These are phyloP conservation scores for Yoshiicerus persimilis DNA, from an alignment of 1,140 invertebrate genomes.

Conservation along the genomic window DNA sequence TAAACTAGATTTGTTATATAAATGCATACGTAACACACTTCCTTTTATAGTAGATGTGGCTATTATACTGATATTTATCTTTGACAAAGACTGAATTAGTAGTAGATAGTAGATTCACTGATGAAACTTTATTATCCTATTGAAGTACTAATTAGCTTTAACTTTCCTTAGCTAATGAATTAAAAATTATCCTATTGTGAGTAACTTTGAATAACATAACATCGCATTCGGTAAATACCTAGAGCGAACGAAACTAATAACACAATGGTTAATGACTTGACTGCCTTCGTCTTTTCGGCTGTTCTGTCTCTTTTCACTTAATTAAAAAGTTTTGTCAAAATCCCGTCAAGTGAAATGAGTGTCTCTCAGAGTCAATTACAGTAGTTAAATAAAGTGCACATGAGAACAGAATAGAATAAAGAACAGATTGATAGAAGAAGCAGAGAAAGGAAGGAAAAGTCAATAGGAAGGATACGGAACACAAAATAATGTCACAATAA, in stretches of 20 bases:
- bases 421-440: background rate
- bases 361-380: background rate
- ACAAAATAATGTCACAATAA: constrained; percentile 21
- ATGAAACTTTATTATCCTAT: too few species aligned
- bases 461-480: background rate
- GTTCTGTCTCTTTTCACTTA: background rate
- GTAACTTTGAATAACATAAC: too few species aligned
- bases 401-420: background rate
- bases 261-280: constrained; percentile 1
- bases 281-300: constrained; percentile 13
- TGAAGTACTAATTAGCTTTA: too few species aligned
- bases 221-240: too few species aligned
- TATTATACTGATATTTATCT: too few species aligned
- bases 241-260: too few species aligned
- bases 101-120: too few species aligned
- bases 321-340: background rate
- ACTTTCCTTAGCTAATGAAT: background rate
- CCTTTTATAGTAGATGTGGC: too few species aligned
- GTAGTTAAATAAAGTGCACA: background rate
- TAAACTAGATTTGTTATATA: background rate
- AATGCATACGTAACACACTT: background rate
- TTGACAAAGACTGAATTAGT: too few species aligned
- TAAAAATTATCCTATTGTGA: too few species aligned
- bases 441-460: constrained; percentile 5
- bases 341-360: background rate